Evolutionary conservation across 2,888 invertebrate genomes (phyloP).

Genomic region (Philaethria dido): DNA sequence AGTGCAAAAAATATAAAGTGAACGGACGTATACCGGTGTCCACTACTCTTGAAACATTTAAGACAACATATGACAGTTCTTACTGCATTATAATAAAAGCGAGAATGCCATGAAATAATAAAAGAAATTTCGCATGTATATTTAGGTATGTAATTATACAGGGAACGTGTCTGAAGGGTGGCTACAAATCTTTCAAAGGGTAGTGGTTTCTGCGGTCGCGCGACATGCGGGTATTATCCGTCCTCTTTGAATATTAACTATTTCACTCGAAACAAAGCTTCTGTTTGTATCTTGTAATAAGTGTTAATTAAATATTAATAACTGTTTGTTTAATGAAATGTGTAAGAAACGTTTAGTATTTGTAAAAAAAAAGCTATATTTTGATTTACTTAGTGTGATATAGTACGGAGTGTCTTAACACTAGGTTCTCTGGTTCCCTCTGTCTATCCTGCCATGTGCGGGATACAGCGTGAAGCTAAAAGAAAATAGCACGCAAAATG

Average conservation of each 20-base stretch:
- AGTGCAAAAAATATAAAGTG: constrained; percentile 22
- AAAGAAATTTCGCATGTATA: constrained; percentile 16
- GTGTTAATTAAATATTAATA: constrained; percentile 25
- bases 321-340: background rate
- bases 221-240: constrained; percentile 55
- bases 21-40: constrained; percentile 9
- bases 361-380: too few species aligned
- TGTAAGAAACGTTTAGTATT: background rate
- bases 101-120: constrained; percentile 9
- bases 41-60: constrained; percentile 14
- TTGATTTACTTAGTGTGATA: too few species aligned
- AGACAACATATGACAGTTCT: constrained; percentile 5
- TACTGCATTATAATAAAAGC: constrained; percentile 1
- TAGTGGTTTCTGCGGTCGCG: constrained; percentile 50
- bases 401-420: too few species aligned
- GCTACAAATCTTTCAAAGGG: constrained; percentile 56
- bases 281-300: constrained; percentile 24
- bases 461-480: too few species aligned
- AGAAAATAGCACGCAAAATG: too few species aligned
- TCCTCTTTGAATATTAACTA: constrained; percentile 48
- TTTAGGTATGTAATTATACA: constrained; percentile 22
- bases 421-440: too few species aligned
- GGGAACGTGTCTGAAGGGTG: constrained; percentile 46
- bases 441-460: too few species aligned
- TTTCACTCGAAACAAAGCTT: constrained; percentile 32